These are phyloP conservation scores for Eulacestoma nigropectus DNA, from an alignment of 2,113 vertebrate species.

Conservation along the genomic window DNA sequence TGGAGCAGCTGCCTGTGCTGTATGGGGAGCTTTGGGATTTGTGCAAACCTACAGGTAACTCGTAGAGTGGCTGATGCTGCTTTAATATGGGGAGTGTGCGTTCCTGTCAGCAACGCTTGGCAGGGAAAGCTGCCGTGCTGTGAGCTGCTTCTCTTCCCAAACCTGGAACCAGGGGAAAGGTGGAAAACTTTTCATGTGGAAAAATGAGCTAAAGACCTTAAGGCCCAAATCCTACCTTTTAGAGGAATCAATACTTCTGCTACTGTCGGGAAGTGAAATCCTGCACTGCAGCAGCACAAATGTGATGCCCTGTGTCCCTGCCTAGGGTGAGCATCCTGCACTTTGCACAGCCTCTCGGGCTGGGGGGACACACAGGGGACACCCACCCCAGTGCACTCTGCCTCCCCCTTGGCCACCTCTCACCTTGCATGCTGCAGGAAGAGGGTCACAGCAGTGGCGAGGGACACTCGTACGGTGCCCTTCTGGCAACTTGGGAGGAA, in stretches of 20 bases:
- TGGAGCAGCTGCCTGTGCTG: background rate
- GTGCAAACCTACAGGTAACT: background rate
- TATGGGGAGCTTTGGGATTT: background rate
- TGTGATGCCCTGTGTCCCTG: background rate
- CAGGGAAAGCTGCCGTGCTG: background rate
- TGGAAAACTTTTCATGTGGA: background rate
- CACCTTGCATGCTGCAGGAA: rapidly evolving
- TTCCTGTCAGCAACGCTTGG: rapidly evolving
- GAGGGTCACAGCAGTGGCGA: rapidly evolving
- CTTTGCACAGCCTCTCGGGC: rapidly evolving
- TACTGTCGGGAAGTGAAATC: background rate
- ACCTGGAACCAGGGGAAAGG: background rate
- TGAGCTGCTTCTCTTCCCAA: background rate
- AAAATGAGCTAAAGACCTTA: background rate
- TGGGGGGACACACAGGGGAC: too few species aligned
- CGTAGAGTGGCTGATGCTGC: rapidly evolving
- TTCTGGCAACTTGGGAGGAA: rapidly evolving
- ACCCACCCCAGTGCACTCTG: too few species aligned
- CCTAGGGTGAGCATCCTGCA: background rate
- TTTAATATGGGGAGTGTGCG: rapidly evolving
- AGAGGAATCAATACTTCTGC: background rate
- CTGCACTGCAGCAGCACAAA: rapidly evolving
- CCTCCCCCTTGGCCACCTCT: background rate
- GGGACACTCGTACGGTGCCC: too few species aligned
- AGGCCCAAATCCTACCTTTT: background rate